Evolutionary conservation across 2,113 vertebrate genomes (phyloP).

Genomic region (Hippocampus comes): DNA sequence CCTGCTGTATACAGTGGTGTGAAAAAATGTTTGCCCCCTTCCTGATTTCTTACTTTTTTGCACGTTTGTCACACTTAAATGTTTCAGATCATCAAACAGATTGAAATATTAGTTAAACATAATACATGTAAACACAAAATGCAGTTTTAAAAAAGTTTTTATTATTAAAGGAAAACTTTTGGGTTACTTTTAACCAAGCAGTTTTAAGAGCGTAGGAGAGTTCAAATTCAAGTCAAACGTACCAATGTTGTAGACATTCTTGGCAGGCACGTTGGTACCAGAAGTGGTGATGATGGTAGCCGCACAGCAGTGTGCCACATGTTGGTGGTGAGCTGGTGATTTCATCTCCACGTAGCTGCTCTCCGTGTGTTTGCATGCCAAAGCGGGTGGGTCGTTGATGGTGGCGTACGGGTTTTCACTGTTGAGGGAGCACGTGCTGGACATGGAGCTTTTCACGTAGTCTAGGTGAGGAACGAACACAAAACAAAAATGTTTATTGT

Average conservation of each 20-base stretch:
- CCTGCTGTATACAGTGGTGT: too few relatives aligned
- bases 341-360: slow-evolving; percentile 98
- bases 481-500: background rate
- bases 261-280: slow-evolving; percentile 65
- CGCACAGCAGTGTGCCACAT: slow-evolving; percentile 69
- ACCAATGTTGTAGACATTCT: slow-evolving; percentile 93
- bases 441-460: slow-evolving; percentile 88
- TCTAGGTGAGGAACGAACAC: slow-evolving; percentile 48
- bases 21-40: too few relatives aligned
- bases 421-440: slow-evolving; percentile 89
- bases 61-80: too few relatives aligned
- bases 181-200: too few relatives aligned
- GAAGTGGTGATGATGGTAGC: slow-evolving; percentile 59
- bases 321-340: slow-evolving; percentile 79
- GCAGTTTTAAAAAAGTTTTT: too few relatives aligned
- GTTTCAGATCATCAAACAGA: too few relatives aligned
- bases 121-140: too few relatives aligned
- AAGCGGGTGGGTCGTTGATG: slow-evolving; percentile 83
- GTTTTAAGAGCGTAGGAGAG: background rate
- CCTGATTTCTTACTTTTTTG: too few relatives aligned
- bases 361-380: slow-evolving; percentile 83
- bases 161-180: too few relatives aligned
- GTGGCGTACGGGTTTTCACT: slow-evolving; percentile 94
- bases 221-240: slow-evolving; percentile 30
- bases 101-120: too few relatives aligned